These are phyloP conservation scores for Nomada lathburiana DNA, from an alignment of 2,888 invertebrate genomes.

Conservation along the genomic window DNA sequence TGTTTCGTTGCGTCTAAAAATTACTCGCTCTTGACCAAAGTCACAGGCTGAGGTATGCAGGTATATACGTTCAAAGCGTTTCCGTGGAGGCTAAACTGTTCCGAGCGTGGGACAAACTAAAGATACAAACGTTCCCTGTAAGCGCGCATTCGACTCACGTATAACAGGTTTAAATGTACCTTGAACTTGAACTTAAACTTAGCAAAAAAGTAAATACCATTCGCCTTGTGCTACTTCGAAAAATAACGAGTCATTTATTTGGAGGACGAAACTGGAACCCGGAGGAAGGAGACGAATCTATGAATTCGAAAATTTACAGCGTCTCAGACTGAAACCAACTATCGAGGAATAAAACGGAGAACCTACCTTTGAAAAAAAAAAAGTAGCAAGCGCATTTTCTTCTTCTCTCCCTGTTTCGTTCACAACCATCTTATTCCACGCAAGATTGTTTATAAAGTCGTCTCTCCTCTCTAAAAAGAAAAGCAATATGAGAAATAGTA, in stretches of 20 bases:
- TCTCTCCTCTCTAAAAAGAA: neutral
- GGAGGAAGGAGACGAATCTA: neutral
- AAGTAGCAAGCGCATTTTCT: neutral
- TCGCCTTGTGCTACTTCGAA: neutral
- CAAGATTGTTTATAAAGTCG: too few relatives aligned
- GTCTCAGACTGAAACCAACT: neutral
- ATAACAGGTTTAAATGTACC: neutral
- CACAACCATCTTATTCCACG: neutral
- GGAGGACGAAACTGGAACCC: neutral
- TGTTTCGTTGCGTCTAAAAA: conserved; percentile 13
- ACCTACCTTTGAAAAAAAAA: neutral
- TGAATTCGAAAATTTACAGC: neutral
- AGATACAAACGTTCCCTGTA: neutral
- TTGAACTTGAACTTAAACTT: conserved; percentile 13
- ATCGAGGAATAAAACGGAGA: neutral
- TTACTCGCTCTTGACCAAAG: neutral
- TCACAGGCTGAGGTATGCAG: neutral
- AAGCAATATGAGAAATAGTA: neutral
- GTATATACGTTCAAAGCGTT: neutral
- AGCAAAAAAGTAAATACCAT: neutral
- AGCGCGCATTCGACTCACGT: neutral
- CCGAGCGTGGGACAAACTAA: neutral
- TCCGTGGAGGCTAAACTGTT: conserved; percentile 12
- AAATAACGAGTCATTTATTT: neutral
- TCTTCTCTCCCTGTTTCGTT: too few relatives aligned